These are phyloP conservation scores for Euspilapteryx auroguttella DNA, from an alignment of 2,888 invertebrate genomes.

Conservation along the genomic window DNA sequence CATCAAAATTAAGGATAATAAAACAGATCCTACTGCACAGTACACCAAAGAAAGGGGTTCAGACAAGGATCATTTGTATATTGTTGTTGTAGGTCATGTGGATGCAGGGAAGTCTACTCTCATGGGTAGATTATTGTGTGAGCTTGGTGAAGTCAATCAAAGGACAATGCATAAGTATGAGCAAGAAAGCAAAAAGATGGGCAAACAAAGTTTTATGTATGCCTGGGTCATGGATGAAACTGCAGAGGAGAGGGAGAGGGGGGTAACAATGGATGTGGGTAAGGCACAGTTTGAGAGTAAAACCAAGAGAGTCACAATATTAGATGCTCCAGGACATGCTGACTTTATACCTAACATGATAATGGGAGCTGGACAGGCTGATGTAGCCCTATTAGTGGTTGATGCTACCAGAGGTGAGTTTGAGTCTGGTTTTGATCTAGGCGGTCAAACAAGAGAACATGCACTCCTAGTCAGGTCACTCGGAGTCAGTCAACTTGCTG, in stretches of 20 bases:
- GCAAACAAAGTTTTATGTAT: constrained; percentile 97
- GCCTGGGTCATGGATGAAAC: constrained; percentile 99
- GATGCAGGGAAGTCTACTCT: constrained; percentile 96
- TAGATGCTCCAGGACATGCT: constrained; percentile 98
- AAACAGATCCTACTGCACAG: constrained; percentile 60
- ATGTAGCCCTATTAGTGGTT: constrained; percentile 94
- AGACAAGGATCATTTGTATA: constrained; percentile 85
- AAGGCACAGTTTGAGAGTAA: constrained; percentile 90
- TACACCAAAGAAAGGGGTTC: constrained; percentile 75
- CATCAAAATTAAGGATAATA: constrained; percentile 53
- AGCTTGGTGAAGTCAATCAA: constrained; percentile 84
- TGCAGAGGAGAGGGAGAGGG: constrained; percentile 93
- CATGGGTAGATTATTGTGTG: constrained; percentile 93
- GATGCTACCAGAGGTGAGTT: constrained; percentile 97
- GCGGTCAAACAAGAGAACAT: constrained; percentile 98
- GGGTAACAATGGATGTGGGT: constrained; percentile 99
- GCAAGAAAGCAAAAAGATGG: constrained; percentile 94
- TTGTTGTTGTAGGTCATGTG: constrained; percentile 95
- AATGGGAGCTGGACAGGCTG: constrained; percentile 96
- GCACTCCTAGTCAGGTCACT: constrained; percentile 85
- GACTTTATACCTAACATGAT: constrained; percentile 99
- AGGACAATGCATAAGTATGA: constrained; percentile 95
- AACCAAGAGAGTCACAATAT: constrained; percentile 76
- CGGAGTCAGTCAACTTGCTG: constrained; percentile 92
- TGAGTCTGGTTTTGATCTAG: constrained; percentile 97